Evolutionary conservation across 2,113 vertebrate genomes (phyloP), one percentile per base, ranked within the genome.

Genomic region (Coryphaenoides rupestris): DNA sequence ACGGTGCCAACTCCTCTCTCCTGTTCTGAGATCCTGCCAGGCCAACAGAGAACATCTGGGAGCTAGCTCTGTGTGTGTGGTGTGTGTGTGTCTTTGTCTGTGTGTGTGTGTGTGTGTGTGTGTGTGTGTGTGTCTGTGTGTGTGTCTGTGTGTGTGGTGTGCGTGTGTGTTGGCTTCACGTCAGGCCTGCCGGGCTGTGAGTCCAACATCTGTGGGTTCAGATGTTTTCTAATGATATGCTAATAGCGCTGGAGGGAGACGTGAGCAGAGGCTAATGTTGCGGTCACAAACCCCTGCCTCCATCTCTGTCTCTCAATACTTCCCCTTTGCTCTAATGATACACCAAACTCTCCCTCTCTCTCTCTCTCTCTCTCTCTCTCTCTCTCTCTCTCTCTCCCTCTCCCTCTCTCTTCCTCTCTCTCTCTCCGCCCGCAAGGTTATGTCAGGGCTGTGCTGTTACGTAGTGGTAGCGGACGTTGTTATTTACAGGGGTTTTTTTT

Each of bases 201-300:
- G 73, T 79, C 81, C 82, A 88, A 88, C 86, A 89, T 89, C 89
- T 90, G 89, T 80, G 80, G 68, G 82, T 84, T 89, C 86, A 89
- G 86, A 90, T 89, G 88, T 86, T 87, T 86, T 81, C 80, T 89
- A 89, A 89, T 89, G 87, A 89, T 84, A 89, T 88, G 84, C 82
- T 88, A 89, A 89, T 89, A 71, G 72, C 40, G 69, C 80, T 83
- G 83, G 78, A 84, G 76, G 74, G 79, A 81, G 69, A 74, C 69
- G 53, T 81, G 76, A 74, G 72, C 77, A 79, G 73, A 72, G 79
- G 84, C 86, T 82, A 87, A 82, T 83, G 75, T 74, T 70, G 77
- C 55, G 79, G 85, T 84, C 78, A 74, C 56, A 81, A 81, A 85
- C 72, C 79, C 83, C 69, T 70, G 78, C 66, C 76, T 82, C 56